phyloP scores from a whole-genome alignment of 2,888 invertebrate species.

The Pomacea canaliculata region DNA sequence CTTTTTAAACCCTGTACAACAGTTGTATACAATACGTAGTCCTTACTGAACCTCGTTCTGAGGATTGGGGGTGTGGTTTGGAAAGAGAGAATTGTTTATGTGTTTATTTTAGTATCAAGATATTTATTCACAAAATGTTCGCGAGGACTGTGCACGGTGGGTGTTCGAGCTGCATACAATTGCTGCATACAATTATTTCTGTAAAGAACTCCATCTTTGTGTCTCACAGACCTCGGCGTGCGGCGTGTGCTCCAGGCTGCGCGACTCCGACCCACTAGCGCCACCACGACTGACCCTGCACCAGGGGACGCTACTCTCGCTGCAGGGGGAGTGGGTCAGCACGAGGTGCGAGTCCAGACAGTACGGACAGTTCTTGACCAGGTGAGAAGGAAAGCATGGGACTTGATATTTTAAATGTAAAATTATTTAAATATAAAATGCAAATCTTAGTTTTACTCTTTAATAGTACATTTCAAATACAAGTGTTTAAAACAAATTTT shows the following conservation, averaged over 20 bases:
- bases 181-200: too few species aligned
- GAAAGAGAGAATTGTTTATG: too few species aligned
- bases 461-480: neutral
- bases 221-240: conserved; percentile 60
- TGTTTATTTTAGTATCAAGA: too few species aligned
- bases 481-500: neutral
- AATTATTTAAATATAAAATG: too few species aligned
- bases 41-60: too few species aligned
- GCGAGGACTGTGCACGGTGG: too few species aligned
- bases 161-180: too few species aligned
- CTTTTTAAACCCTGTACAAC: too few species aligned
- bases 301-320: conserved; percentile 70
- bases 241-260: conserved; percentile 67
- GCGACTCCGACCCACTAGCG: conserved; percentile 69
- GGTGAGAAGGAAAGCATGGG: conserved; percentile 46
- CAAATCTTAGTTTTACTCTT: neutral
- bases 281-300: conserved; percentile 72
- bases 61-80: too few species aligned
- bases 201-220: too few species aligned
- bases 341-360: conserved; percentile 74
- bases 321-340: conserved; percentile 75
- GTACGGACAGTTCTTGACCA: conserved; percentile 73
- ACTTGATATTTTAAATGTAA: neutral
- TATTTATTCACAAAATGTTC: too few species aligned
- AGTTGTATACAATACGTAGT: too few species aligned